Conservation (phyloP, 2,888 invertebrate genomes). For the Melanchra persicariae region DNA sequence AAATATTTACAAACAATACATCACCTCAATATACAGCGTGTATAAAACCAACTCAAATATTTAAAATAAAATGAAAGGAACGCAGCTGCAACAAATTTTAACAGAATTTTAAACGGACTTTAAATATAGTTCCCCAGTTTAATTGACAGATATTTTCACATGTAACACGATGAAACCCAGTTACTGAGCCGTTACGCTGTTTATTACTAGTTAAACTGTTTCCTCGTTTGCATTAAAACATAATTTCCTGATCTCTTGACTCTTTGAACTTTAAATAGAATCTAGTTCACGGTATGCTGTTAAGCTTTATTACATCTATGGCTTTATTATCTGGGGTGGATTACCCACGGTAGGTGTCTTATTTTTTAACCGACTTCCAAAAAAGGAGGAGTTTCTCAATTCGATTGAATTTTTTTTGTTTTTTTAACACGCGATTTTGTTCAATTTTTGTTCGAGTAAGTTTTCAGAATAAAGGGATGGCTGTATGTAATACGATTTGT, state of each 20-base stretch:
- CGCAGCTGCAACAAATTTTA: slow-evolving; percentile 21
- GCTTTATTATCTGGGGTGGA: neutral
- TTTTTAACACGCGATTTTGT: too few species aligned
- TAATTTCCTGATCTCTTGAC: slow-evolving; percentile 50
- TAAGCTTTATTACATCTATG: slow-evolving; percentile 21
- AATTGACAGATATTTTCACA: slow-evolving; percentile 47
- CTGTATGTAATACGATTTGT: too few species aligned
- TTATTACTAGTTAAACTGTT: slow-evolving; percentile 51
- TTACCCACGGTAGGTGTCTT: neutral
- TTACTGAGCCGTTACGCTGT: slow-evolving; percentile 46
- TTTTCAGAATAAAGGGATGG: too few species aligned
- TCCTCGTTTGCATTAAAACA: slow-evolving; percentile 56
- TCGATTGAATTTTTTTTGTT: too few species aligned
- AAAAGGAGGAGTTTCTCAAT: too few species aligned
- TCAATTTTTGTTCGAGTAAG: too few species aligned
- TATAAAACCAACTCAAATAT: slow-evolving; percentile 24
- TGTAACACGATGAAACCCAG: slow-evolving; percentile 33
- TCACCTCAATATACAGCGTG: neutral
- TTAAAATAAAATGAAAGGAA: slow-evolving; percentile 26
- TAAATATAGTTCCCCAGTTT: slow-evolving; percentile 17
- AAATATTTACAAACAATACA: slow-evolving; percentile 15
- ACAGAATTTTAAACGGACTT: slow-evolving; percentile 31
- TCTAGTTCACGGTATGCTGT: slow-evolving; percentile 19
- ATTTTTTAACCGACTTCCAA: too few species aligned
- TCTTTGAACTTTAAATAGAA: slow-evolving; percentile 58